Conservation (phyloP, 2,113 vertebrate genomes). For the Scatophagus argus region DNA sequence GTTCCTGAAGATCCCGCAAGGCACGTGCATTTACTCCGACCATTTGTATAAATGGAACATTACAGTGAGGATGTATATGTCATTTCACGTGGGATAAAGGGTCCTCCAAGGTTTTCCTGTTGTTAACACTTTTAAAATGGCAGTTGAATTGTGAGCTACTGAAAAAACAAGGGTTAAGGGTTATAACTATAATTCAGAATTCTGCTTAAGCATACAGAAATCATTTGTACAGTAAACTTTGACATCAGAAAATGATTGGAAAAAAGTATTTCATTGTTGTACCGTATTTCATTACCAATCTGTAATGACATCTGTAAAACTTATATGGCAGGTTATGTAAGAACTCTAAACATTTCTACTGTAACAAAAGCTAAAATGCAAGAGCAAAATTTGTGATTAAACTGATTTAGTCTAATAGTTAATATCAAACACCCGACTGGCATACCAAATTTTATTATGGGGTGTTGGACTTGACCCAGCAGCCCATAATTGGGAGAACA, state of each 20-base stretch:
- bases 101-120: slow-evolving; percentile 10
- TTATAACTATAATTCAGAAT: slow-evolving; percentile 1
- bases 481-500: too few relatives aligned
- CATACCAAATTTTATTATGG: too few relatives aligned
- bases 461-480: too few relatives aligned
- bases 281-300: not conserved
- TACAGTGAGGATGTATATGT: slow-evolving; percentile 7
- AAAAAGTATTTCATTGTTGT: not conserved
- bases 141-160: not conserved
- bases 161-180: not conserved
- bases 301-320: too few relatives aligned
- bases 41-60: not conserved
- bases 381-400: not conserved
- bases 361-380: not conserved
- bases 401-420: too few relatives aligned
- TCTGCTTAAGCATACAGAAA: not conserved
- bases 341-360: not conserved
- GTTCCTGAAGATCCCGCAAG: not conserved
- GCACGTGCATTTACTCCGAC: not conserved
- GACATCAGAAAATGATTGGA: not conserved
- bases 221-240: not conserved
- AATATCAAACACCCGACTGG: too few relatives aligned
- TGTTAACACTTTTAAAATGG: slow-evolving; percentile 23
- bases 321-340: not conserved
- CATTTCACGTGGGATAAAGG: slow-evolving; percentile 22